Base-by-base conservation (phyloP, 2,797 vertebrate species). In the Rachycentron canadum region DNA sequence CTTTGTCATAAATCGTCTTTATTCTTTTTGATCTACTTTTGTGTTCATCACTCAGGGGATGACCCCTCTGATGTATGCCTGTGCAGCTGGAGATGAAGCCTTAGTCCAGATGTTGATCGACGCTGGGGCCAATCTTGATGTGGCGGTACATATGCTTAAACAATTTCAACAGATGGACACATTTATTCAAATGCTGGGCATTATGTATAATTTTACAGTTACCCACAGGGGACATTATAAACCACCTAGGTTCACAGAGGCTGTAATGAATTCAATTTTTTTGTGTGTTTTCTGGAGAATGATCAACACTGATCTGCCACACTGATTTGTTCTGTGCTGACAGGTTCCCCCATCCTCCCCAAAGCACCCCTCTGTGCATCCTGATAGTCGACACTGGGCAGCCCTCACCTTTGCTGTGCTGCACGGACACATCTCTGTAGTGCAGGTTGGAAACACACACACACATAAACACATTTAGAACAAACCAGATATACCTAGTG, bases 71-170 rank as follows among this genome's bases (percentile, higher is more conserved):
- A 99, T 99, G 98, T 99, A 99, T 0, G 98, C 98, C 85, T 99
- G 98, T 43, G 96, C 97, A 45, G 96, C 97, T 58, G 98, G 98
- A 86, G 98, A 99, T 1, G 98, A 99, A 84, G 98, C 98, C 49
- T 96, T 99, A 89, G 98, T 99, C 72, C 98, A 99, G 92, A 99
- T 99, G 98, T 81, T 99, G 83, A 98, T 99, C 55, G 98, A 99
- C 34, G 98, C 98, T 0, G 97, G 97, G 59, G 98, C 98, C 53
- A 98, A 98, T 90, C 92, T 97, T 77, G 98, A 99, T 52, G 88
- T 98, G 73, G 96, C 96, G 76, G 98, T 99, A 93, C 95, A 93
- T 93, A 84, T 26, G 13, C 66, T 34, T 57, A 10, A 68, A 1
- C 17, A 57, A 0, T 61, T 57, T 40, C 25, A 70, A 52, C 60